These are phyloP conservation scores for Lipotes vexillifer DNA, from an alignment of 2,113 vertebrate genomes.

Conservation along the genomic window DNA sequence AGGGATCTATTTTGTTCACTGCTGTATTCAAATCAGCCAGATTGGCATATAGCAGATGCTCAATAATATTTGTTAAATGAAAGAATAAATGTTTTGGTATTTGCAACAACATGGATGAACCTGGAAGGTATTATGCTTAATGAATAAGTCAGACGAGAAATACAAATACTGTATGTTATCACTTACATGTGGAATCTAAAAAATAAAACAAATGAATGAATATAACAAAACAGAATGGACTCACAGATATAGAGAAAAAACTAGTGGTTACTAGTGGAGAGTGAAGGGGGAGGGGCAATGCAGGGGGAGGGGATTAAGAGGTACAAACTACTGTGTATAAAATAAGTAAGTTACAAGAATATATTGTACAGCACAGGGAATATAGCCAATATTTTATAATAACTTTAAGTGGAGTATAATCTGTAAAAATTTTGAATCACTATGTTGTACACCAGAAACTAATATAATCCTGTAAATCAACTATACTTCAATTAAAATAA, in stretches of 20 bases:
- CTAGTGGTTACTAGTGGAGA: neutral
- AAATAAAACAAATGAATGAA: neutral
- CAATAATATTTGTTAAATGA: neutral
- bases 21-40: neutral
- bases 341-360: neutral
- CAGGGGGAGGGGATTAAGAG: neutral
- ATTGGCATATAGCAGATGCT: neutral
- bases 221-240: neutral
- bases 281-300: neutral
- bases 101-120: neutral
- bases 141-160: neutral
- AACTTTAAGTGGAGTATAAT: neutral
- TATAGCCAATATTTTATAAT: neutral
- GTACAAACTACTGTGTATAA: neutral
- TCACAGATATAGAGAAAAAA: neutral
- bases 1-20: neutral
- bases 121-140: neutral
- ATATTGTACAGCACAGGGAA: neutral
- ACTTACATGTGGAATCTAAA: neutral
- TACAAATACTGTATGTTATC: neutral
- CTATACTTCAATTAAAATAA: no score
- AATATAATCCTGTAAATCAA: neutral
- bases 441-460: neutral
- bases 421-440: neutral
- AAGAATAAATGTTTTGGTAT: neutral